Base-by-base conservation (phyloP, 1,140 invertebrate species). In the Penaeus chinensis region DNA sequence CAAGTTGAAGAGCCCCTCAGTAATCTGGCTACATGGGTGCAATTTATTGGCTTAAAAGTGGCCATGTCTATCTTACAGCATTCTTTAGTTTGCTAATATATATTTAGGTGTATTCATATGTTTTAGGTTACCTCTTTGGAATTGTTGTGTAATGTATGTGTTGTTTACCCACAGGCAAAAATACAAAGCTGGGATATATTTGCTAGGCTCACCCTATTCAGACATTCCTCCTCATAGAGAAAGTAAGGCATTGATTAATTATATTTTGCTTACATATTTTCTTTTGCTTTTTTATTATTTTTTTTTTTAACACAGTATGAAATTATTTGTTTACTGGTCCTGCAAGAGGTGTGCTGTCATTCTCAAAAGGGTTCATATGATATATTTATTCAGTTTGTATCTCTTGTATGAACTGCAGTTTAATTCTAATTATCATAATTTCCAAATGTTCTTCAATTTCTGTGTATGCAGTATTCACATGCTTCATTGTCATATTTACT, bases 141-240 rank as follows among this genome's bases (percentile, higher is more conserved):
- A 13, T 54, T 16, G 5, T 13, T 54, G 54, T 54, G 54, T 54
- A 54, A 54, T 54, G 54, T 54, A 32, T 27, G 3, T 32, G 22
- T 84, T n/a, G 3, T 87, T 74, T 60, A 69, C 83, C 90, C 86
- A 18, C 82, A 92, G 92, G 79, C 92, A 93, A 76, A 91, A 91
- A 84, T 92, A 92, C 89, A 90, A 92, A 74, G 92, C 93, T 89
- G 93, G 93, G 37, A 93, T 93, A 24, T 91, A 91, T 87, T 89
- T 93, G 8, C 61, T 93, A 69, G 86, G 91, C 42, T 85, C 90
- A 18, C 81, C 83, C 19, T 74, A 27, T 71, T 82, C 90, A 1
- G 42, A 79, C 19, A 93, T 93, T 81, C 92, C 92, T 79, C 91
- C 92, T 32, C 22, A 90, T 66, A 90, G 89, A 77, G 90, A 91